These are phyloP conservation scores for Gasterosteus aculeatus DNA, from an alignment of 2,113 vertebrate species.

Conservation along the genomic window DNA sequence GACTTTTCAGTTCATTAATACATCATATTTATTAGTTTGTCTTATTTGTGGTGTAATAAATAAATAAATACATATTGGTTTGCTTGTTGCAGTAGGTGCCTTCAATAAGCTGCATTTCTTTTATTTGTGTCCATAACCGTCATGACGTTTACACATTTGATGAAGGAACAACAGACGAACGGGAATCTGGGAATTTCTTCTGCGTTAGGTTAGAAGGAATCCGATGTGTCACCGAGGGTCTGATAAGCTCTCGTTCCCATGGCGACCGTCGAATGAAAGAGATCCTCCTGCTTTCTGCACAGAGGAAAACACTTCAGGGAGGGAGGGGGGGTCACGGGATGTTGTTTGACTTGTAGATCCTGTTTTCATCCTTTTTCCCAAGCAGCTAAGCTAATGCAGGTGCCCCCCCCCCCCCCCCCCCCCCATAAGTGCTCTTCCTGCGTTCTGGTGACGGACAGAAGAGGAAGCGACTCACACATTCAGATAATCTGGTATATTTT, in stretches of 20 bases:
- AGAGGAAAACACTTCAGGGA: constrained; percentile 56
- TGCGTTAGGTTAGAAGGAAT: not conserved
- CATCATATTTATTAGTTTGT: not conserved
- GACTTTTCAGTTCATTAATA: not conserved
- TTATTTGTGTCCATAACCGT: not conserved
- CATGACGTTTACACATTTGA: not conserved
- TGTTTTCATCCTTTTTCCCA: constrained; percentile 80
- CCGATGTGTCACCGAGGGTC: constrained; percentile 24
- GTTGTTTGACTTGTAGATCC: constrained; percentile 79
- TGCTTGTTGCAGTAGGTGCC: not conserved
- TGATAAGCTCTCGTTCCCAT: not conserved
- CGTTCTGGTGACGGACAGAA: not conserved
- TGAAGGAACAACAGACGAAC: too few relatives aligned
- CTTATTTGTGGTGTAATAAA: not conserved
- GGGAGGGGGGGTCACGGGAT: constrained; percentile 64
- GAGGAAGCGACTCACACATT: too few relatives aligned
- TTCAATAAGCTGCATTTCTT: not conserved
- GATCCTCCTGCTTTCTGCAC: constrained; percentile 39
- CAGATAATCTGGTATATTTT: too few relatives aligned
- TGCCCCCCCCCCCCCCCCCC: constrained; percentile 43
- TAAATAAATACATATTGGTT: not conserved
- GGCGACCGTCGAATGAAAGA: constrained; percentile 32
- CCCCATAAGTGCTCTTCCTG: constrained; percentile 34
- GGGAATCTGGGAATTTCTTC: constrained; percentile 10
- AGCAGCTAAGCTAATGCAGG: constrained; percentile 64